A percentile compares a stretch with the other conserved stretches of the same genome.
phyloP scores from a whole-genome alignment of 2,797 vertebrate genomes.

The Pipistrellus pygmaeus region DNA sequence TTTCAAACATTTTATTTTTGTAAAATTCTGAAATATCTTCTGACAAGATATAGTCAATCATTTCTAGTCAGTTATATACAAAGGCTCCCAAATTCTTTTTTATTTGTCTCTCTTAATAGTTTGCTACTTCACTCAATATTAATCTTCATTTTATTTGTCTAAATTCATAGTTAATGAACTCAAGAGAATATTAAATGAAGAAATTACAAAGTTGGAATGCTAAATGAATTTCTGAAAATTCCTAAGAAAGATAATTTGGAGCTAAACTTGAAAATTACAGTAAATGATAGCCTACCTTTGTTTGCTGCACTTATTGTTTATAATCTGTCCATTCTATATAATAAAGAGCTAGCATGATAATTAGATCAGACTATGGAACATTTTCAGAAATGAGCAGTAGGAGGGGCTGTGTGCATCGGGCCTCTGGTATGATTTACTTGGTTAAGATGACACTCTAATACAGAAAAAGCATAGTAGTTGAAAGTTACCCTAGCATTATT shows the following conservation, averaged over 20 bases:
- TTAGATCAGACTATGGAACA: too few relatives aligned
- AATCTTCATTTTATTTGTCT: not conserved
- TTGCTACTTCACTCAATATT: not conserved
- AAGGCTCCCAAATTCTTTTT: not conserved
- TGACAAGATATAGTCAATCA: not conserved
- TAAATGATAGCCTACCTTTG: not conserved
- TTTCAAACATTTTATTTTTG: constrained; percentile 29
- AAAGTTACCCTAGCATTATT: not conserved
- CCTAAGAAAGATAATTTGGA: not conserved
- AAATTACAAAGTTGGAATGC: not conserved
- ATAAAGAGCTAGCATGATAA: too few relatives aligned
- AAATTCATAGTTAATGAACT: constrained; percentile 32
- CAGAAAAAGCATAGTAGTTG: not conserved
- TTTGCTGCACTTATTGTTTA: not conserved
- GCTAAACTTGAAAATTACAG: not conserved
- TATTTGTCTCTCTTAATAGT: not conserved
- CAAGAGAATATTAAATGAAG: not conserved
- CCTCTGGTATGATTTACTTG: not conserved
- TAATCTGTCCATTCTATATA: not conserved
- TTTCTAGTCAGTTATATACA: not conserved
- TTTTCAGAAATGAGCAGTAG: too few relatives aligned
- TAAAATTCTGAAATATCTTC: constrained; percentile 28
- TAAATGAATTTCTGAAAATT: not conserved
- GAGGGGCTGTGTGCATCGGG: too few relatives aligned
- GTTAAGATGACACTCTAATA: not conserved